Conservation (phyloP, 2,888 invertebrate genomes). For the Ceriagrion tenellum region DNA sequence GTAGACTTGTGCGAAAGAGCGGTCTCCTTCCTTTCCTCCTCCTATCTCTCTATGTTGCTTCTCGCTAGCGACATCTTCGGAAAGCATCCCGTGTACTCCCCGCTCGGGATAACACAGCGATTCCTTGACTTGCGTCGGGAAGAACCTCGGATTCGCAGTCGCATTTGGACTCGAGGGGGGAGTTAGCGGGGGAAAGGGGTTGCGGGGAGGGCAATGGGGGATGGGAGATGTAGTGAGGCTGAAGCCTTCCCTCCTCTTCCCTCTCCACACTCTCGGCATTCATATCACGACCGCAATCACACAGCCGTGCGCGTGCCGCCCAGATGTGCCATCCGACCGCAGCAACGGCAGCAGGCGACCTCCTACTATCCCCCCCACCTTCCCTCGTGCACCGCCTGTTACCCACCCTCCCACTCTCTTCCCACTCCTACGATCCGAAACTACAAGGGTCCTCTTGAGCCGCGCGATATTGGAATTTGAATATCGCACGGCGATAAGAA, state of each 20-base stretch:
- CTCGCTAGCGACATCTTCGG: not conserved
- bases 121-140: not conserved
- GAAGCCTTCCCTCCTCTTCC: not conserved
- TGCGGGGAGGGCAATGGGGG: not conserved
- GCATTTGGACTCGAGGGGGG: not conserved
- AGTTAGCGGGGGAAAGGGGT: not conserved
- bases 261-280: not conserved
- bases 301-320: constrained; percentile 48
- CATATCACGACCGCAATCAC: constrained; percentile 63
- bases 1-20: no score
- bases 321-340: constrained; percentile 64
- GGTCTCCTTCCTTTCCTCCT: no score
- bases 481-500: not conserved
- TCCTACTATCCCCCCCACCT: not conserved
- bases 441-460: not conserved
- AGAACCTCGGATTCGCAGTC: constrained; percentile 26
- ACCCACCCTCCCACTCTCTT: not conserved
- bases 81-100: constrained; percentile 37
- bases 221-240: not conserved
- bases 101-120: constrained; percentile 48
- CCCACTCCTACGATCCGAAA: not conserved
- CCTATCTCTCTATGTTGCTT: no score
- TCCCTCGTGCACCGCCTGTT: not conserved
- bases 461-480: not conserved
- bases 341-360: constrained; percentile 23